Evolutionary conservation across 2,888 invertebrate genomes (phyloP), one percentile per base, ranked within the genome.

Genomic region (Spilosoma lubricipeda): DNA sequence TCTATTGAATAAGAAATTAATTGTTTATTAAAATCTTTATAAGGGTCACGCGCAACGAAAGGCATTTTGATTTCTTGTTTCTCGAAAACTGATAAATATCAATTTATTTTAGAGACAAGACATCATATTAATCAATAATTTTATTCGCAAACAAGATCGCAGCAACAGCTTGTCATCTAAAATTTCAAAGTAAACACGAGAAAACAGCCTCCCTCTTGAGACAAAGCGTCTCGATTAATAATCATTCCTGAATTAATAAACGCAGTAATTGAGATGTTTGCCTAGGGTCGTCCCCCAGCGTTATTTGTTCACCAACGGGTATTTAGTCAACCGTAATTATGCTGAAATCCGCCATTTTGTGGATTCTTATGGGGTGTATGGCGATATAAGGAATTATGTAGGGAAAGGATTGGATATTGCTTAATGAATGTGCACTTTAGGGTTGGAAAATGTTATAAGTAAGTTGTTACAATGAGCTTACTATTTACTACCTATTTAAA

Each of bases 201-300:
- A 73, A 63, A 69, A 52, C 8, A 27, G 45, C 39, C 39, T 45
- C 45, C 81, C 86, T 85, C 89, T 88, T 88, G 81, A 90, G 89
- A 91, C 90, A 90, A 89, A 88, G 80, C 85, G 83, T 85, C 86
- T 85, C 89, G 89, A 90, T 91, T 90, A 91, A 91, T 91, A 90
- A 91, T 87, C 88, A 91, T 91, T 88, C 88, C 90, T 90, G 92
- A 92, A 92, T 95, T 95, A 95, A 94, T 94, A 94, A 94, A 87
- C 84, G 84, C 87, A 85, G 95, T 95, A 95, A 95, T 95, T 95
- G 95, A 95, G 95, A 95, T 94, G 93, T 95, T 95, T 94, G 93
- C 91, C 87, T 82, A 87, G 91, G 92, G 91, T 89, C 90, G 88
- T 85, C 85, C 88, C 86, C 85, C 84, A 81, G 82, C 88, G 88